Conservation (phyloP, 2,888 invertebrate species). For the Plebejus melissa region DNA sequence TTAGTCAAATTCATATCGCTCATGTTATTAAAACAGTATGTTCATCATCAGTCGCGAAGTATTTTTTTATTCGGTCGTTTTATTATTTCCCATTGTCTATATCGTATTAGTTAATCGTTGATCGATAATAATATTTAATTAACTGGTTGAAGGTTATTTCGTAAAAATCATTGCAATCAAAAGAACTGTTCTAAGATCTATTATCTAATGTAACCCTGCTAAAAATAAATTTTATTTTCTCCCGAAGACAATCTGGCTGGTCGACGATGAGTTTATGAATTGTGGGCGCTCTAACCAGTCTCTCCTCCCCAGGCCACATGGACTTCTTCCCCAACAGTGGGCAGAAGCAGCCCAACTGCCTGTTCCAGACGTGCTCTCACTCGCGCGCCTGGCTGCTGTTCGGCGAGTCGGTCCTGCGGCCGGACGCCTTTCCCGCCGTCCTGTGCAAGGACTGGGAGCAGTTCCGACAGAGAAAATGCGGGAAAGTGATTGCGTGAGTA, state of each 20-base stretch:
- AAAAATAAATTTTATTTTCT: background rate
- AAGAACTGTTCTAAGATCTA: background rate
- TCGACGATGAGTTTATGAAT: no score
- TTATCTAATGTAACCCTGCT: background rate
- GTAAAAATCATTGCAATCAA: no score
- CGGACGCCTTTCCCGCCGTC: conserved; percentile 47
- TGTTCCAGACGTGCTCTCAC: conserved; percentile 63
- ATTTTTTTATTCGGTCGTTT: no score
- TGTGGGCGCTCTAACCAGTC: no score
- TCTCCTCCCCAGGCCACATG: conserved; percentile 51
- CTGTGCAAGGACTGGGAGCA: conserved; percentile 48
- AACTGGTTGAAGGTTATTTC: no score
- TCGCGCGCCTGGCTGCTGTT: conserved; percentile 54
- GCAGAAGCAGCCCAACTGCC: conserved; percentile 59
- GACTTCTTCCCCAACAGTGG: conserved; percentile 69
- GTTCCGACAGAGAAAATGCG: conserved; percentile 49
- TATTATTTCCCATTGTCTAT: no score
- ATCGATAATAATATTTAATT: no score
- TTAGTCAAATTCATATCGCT: no score
- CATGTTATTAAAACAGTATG: no score
- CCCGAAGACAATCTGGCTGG: background rate
- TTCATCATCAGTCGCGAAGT: no score
- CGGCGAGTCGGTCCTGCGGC: conserved; percentile 49
- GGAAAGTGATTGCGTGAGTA: conserved; percentile 45
- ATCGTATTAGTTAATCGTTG: no score